Conservation (phyloP, 2,888 invertebrate species). For the Drosophila imparisetae region DNA sequence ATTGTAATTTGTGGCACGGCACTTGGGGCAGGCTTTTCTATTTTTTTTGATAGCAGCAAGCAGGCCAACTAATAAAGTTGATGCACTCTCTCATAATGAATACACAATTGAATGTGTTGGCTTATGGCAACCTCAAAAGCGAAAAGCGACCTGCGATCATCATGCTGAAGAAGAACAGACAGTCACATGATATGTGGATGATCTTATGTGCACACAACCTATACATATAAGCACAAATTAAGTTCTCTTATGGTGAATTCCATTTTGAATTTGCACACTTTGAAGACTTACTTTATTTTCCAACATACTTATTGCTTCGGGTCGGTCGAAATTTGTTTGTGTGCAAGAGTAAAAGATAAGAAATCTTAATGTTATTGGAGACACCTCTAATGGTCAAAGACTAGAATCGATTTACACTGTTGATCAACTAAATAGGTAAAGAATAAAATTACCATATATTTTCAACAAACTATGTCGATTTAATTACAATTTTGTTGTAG, state of each 20-base stretch:
- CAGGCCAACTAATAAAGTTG: slow-evolving; percentile 11
- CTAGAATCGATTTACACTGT: background rate
- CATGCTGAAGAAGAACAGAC: background rate
- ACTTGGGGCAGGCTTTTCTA: background rate
- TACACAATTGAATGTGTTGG: slow-evolving; percentile 5
- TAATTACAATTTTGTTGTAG: background rate
- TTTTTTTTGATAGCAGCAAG: background rate
- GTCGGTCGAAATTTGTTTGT: background rate
- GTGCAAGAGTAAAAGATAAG: background rate
- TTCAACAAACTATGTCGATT: background rate
- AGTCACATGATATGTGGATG: background rate
- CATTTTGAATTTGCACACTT: background rate
- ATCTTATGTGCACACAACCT: background rate
- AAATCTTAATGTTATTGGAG: background rate
- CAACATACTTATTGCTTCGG: background rate
- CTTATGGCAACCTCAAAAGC: slow-evolving; percentile 5
- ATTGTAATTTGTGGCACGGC: slow-evolving; percentile 8
- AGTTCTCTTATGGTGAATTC: background rate
- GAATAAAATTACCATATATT: background rate
- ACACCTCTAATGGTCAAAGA: background rate
- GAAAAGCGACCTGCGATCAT: slow-evolving; percentile 3
- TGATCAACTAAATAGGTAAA: background rate
- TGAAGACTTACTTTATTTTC: background rate
- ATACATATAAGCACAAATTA: background rate
- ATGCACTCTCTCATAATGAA: slow-evolving; percentile 6